These are phyloP conservation scores for Sarcophilus harrisii DNA, from an alignment of 2,797 vertebrate genomes.

Conservation along the genomic window DNA sequence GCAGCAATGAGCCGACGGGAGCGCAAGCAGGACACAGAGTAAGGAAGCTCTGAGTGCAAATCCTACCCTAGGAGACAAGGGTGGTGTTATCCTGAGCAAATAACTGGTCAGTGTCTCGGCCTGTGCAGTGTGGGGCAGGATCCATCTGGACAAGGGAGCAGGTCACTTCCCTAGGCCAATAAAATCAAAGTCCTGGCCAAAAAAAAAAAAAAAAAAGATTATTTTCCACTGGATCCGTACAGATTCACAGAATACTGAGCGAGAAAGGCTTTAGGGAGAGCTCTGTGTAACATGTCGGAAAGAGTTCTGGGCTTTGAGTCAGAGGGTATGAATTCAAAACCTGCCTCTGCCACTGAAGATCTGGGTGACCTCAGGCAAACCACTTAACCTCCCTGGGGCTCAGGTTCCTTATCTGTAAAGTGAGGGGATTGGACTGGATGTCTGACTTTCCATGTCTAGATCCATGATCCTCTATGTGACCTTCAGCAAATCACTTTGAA, in stretches of 20 bases:
- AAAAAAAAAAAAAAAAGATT: background rate
- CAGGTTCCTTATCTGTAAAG: background rate
- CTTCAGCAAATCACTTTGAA: background rate
- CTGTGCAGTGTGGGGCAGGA: background rate
- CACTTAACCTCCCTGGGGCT: background rate
- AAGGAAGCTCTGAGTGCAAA: background rate
- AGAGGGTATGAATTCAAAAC: background rate
- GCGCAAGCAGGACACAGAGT: background rate
- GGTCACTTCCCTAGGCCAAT: background rate
- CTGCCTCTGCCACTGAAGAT: background rate
- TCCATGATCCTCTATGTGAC: background rate
- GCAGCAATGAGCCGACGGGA: too few relatives aligned
- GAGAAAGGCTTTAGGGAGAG: background rate
- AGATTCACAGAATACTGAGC: background rate
- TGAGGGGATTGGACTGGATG: background rate
- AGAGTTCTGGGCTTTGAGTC: background rate
- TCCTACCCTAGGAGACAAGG: background rate
- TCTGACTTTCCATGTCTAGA: background rate
- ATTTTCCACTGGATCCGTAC: background rate
- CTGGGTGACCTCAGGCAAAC: background rate
- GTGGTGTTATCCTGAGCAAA: background rate
- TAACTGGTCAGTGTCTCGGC: background rate
- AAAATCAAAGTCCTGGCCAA: background rate
- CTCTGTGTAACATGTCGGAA: background rate
- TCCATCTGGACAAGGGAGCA: background rate